These are phyloP conservation scores for Bradysia coprophila DNA, from an alignment of 1,140 invertebrate genomes.

Conservation along the genomic window DNA sequence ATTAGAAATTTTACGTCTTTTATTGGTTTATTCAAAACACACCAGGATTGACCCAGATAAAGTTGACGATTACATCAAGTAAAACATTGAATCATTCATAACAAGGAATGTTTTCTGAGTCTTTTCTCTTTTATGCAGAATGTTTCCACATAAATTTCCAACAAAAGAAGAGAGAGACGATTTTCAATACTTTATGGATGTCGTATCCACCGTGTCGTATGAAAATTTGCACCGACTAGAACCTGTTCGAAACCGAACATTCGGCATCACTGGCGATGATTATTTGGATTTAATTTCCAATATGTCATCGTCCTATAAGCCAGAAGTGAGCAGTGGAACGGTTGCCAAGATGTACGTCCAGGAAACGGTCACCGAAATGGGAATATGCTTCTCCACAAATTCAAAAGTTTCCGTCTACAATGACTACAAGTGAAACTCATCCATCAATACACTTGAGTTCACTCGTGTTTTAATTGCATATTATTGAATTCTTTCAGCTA, in stretches of 20 bases:
- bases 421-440: constrained; percentile 28
- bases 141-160: too few species aligned
- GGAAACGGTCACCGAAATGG: constrained; percentile 40
- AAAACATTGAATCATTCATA: too few species aligned
- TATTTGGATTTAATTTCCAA: constrained; percentile 34
- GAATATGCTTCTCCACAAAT: constrained; percentile 43
- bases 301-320: constrained; percentile 30
- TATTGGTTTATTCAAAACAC: too few species aligned
- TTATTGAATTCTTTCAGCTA: constrained; percentile 25
- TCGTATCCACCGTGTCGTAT: background rate
- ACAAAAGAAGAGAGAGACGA: too few species aligned
- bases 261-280: constrained; percentile 26
- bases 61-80: too few species aligned
- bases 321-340: constrained; percentile 32
- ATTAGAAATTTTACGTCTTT: too few species aligned
- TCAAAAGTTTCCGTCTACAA: constrained; percentile 40
- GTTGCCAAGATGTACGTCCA: constrained; percentile 27
- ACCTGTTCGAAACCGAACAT: constrained; percentile 27
- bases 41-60: too few species aligned
- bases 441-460: background rate
- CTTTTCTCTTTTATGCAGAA: too few species aligned
- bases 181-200: too few species aligned
- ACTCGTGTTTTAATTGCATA: background rate
- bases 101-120: too few species aligned
- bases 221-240: constrained; percentile 11